phyloP scores from a whole-genome alignment of 2,888 invertebrate species.

The Troilus luridus region DNA sequence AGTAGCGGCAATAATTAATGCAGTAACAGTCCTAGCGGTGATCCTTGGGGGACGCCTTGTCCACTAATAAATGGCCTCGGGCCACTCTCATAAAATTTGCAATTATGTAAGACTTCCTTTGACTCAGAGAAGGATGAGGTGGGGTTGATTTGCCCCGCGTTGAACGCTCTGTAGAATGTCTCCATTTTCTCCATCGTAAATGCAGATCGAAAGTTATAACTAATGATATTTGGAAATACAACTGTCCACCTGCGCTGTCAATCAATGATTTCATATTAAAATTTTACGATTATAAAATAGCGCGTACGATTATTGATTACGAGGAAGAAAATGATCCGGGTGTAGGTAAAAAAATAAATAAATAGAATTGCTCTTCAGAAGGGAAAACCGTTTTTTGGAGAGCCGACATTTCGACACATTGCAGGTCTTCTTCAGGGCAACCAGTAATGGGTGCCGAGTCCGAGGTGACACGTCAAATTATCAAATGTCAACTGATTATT shows the following conservation, averaged over 20 bases:
- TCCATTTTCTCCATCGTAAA: neutral
- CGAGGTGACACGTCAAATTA: too few species aligned
- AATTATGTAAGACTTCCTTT: slow-evolving; percentile 17
- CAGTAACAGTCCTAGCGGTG: slow-evolving; percentile 13
- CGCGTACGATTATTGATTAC: neutral
- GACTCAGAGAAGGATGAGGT: neutral
- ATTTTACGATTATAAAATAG: neutral
- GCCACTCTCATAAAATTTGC: slow-evolving; percentile 10
- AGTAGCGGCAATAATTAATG: slow-evolving; percentile 24
- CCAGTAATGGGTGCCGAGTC: too few species aligned
- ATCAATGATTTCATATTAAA: neutral
- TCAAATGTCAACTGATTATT: too few species aligned
- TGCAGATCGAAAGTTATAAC: neutral
- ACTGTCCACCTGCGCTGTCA: neutral
- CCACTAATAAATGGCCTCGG: slow-evolving; percentile 28
- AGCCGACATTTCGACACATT: too few species aligned
- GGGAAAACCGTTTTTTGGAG: too few species aligned
- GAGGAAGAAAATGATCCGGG: neutral
- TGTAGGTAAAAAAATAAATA: too few species aligned
- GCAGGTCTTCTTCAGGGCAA: too few species aligned
- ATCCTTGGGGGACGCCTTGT: slow-evolving; percentile 35
- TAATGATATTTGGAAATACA: neutral
- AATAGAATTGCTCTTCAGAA: too few species aligned
- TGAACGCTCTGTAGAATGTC: neutral
- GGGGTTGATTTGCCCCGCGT: neutral